A percentile compares a stretch with the other conserved stretches of the same genome.
Evolutionary conservation across 2,113 vertebrate species (phyloP).

Genomic region (Amphiprion ocellaris): DNA sequence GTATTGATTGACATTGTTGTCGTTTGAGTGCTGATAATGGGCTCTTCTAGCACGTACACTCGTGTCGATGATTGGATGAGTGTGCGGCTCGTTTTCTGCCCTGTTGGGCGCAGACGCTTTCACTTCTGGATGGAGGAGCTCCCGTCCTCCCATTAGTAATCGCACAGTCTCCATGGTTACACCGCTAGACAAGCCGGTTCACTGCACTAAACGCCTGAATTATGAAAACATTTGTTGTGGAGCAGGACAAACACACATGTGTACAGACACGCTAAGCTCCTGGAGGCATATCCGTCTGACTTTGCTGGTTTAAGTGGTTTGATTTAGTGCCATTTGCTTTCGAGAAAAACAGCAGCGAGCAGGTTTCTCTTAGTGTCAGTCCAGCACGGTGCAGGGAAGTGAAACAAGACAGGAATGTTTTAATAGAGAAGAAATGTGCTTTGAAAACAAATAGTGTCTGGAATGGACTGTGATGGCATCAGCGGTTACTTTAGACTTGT

Average conservation of each 20-base stretch:
- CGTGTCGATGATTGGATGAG: constrained; percentile 26
- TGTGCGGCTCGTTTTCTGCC: constrained; percentile 60
- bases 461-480: constrained; percentile 17
- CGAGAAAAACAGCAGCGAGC: constrained; percentile 66
- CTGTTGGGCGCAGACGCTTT: constrained; percentile 59
- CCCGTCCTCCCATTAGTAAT: constrained; percentile 56
- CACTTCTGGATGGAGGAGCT: constrained; percentile 62
- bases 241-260: constrained; percentile 27
- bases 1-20: constrained; percentile 48
- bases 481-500: neutral
- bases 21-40: constrained; percentile 34
- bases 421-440: constrained; percentile 47
- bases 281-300: constrained; percentile 21
- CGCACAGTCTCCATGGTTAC: constrained; percentile 71
- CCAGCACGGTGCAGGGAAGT: constrained; percentile 34
- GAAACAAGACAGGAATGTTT: constrained; percentile 33
- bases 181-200: constrained; percentile 49
- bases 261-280: neutral
- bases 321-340: constrained; percentile 11
- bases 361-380: constrained; percentile 15
- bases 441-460: constrained; percentile 6
- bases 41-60: neutral
- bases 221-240: constrained; percentile 67
- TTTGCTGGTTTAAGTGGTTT: constrained; percentile 27
- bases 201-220: constrained; percentile 66